phyloP scores from a whole-genome alignment of 2,888 invertebrate species.

The Sphaeridia pumilis region DNA sequence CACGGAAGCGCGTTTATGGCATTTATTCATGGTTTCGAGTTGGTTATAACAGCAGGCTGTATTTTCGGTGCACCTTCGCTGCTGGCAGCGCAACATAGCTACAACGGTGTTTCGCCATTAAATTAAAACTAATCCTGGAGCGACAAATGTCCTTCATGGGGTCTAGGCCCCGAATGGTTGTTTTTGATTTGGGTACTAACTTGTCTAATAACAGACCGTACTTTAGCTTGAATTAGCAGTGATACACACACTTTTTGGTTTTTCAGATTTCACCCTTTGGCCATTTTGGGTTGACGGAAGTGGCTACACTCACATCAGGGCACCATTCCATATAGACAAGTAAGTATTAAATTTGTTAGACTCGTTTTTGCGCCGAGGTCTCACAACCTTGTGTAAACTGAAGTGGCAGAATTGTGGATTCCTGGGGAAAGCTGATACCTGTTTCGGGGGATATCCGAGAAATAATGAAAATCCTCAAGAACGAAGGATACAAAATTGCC shows the following conservation, averaged over 20 bases:
- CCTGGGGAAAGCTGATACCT: constrained; percentile 11
- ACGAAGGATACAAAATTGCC: constrained; percentile 8
- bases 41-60: no score
- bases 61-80: no score
- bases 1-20: no score
- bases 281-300: constrained; percentile 13
- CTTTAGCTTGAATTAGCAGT: neutral
- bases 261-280: constrained; percentile 15
- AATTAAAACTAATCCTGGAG: no score
- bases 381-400: neutral
- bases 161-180: neutral
- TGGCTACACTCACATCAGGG: constrained; percentile 3
- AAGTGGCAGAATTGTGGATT: constrained; percentile 7
- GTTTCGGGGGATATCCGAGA: constrained; percentile 10
- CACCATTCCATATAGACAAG: constrained; percentile 9
- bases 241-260: neutral
- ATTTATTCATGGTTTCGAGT: no score
- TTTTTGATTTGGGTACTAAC: neutral
- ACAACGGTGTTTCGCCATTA: no score
- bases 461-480: constrained; percentile 9
- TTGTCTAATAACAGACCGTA: neutral
- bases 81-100: no score
- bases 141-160: neutral
- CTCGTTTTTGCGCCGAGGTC: neutral
- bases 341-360: constrained; percentile 1